Conservation (phyloP, 2,797 vertebrate genomes). For the Macropodus opercularis region DNA sequence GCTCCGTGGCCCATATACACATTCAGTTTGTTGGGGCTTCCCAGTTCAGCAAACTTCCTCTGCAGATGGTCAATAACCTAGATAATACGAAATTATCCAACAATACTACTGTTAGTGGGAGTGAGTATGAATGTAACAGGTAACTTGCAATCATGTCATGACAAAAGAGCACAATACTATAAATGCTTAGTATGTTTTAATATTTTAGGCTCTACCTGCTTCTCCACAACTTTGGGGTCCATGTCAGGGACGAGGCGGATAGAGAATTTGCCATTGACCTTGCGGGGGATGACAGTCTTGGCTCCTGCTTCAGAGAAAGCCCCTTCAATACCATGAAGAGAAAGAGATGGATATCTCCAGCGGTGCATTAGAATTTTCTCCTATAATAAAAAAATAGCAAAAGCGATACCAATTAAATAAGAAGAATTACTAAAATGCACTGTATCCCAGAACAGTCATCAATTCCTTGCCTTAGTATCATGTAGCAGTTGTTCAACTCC, state of each 20-base stretch:
- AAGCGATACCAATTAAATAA: fast-evolving
- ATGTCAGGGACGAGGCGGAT: slow-evolving; percentile 96
- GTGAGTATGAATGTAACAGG: no score
- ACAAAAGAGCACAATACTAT: no score
- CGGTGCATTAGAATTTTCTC: slow-evolving; percentile 93
- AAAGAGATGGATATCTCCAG: slow-evolving; percentile 94
- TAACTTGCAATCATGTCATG: no score
- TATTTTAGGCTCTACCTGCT: slow-evolving; percentile 83
- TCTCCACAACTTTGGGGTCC: slow-evolving; percentile 89
- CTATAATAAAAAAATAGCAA: slow-evolving; percentile 68
- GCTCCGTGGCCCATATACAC: slow-evolving; percentile 89
- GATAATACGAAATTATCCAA: no score
- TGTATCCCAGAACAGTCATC: fast-evolving
- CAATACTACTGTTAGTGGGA: no score
- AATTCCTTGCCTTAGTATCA: slow-evolving; percentile 83
- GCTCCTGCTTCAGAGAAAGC: slow-evolving; percentile 91
- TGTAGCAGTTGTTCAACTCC: slow-evolving; percentile 86
- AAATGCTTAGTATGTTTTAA: no score
- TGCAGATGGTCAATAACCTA: slow-evolving; percentile 88
- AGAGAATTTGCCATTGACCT: slow-evolving; percentile 97
- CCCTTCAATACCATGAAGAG: slow-evolving; percentile 96
- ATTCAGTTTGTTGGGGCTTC: slow-evolving; percentile 91
- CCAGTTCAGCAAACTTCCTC: slow-evolving; percentile 86
- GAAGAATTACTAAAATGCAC: background rate
- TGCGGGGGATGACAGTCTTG: slow-evolving; percentile 96